phyloP scores from a whole-genome alignment of 2,888 invertebrate genomes.

The Cerastoderma edule region DNA sequence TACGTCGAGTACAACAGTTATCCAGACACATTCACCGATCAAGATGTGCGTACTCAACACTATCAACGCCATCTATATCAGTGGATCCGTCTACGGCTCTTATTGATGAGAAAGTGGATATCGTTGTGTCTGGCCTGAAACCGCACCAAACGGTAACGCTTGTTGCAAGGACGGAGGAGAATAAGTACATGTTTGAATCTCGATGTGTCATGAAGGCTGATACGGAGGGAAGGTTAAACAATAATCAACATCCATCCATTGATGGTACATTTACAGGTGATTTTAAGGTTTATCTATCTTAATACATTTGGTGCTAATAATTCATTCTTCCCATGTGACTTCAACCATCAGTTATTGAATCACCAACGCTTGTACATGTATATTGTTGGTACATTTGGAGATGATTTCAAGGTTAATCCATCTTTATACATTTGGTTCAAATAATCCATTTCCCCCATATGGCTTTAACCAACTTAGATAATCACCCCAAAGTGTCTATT shows the following conservation, averaged over 20 bases:
- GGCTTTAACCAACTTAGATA: background rate
- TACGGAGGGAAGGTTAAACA: conserved; percentile 5
- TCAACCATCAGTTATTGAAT: background rate
- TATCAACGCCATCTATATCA: conserved; percentile 6
- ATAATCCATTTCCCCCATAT: background rate
- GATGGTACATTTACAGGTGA: conserved; percentile 28
- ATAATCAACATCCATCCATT: conserved; percentile 2
- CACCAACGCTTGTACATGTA: background rate
- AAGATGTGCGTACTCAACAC: conserved; percentile 10
- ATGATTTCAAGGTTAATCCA: background rate
- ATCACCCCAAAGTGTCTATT: too few relatives aligned
- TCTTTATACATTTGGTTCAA: background rate
- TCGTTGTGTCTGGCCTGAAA: conserved; percentile 16
- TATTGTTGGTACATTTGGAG: background rate
- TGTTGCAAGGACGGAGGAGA: conserved; percentile 21
- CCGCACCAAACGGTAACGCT: conserved; percentile 27
- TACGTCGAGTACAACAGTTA: too few relatives aligned
- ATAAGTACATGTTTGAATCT: conserved; percentile 23
- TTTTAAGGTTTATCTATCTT: background rate
- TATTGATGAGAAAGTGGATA: conserved; percentile 26
- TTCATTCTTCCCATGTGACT: background rate
- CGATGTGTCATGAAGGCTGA: conserved; percentile 15
- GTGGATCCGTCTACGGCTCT: conserved; percentile 4
- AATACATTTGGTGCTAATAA: background rate
- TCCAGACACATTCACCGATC: too few relatives aligned